A percentile compares a stretch with the other conserved stretches of the same genome.
phyloP scores from a whole-genome alignment of 2,888 invertebrate species.

The Plagodis dolabraria region DNA sequence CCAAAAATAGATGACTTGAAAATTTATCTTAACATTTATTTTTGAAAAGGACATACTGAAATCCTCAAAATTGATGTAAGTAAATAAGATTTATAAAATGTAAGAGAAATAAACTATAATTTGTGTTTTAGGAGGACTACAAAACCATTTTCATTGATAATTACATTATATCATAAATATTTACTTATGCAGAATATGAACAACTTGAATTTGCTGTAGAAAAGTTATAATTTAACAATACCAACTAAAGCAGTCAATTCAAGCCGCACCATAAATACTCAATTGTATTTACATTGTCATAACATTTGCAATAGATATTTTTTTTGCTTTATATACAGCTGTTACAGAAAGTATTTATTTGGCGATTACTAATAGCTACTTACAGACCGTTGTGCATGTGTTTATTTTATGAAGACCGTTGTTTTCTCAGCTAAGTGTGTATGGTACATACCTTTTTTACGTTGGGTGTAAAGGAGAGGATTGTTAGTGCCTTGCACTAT shows the following conservation, averaged over 20 bases:
- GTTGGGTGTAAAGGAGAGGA: constrained; percentile 29
- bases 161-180: no score
- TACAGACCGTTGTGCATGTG: constrained; percentile 36
- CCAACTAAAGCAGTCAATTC: constrained; percentile 41
- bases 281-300: constrained; percentile 51
- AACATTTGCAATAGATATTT: constrained; percentile 38
- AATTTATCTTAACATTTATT: no score
- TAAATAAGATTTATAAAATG: no score
- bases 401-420: not conserved
- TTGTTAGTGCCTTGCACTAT: constrained; percentile 43
- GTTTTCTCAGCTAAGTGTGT: constrained; percentile 38
- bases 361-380: constrained; percentile 40
- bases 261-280: constrained; percentile 50
- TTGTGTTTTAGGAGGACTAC: not conserved
- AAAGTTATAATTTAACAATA: constrained; percentile 4
- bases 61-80: no score
- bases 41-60: no score
- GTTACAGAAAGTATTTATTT: constrained; percentile 48
- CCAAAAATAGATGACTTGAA: no score
- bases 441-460: constrained; percentile 56
- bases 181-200: not conserved
- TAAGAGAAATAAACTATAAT: no score
- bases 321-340: constrained; percentile 74
- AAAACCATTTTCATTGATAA: not conserved
- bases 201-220: not conserved